Evolutionary conservation across 1,140 invertebrate genomes (phyloP), one percentile per base, ranked within the genome.

Genomic region (Eufriesea mexicana): DNA sequence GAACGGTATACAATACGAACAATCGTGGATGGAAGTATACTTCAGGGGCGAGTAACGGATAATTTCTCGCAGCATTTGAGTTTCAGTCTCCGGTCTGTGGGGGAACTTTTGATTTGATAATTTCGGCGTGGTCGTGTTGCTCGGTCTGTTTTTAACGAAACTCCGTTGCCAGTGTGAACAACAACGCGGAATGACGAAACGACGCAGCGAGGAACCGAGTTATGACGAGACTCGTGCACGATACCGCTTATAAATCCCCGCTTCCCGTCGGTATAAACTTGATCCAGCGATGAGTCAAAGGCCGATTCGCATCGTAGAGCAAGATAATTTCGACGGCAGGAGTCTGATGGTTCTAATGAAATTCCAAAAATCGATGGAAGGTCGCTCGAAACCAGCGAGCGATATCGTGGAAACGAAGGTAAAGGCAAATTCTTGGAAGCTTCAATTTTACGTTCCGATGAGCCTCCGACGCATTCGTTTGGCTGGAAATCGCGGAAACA

Each of bases 61-160:
- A 68, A 68, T 49, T 47, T 10, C n/a, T 2, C 12, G 2, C 42
- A 28, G 16, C 42, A 25, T 62, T 42, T 42, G 7, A 64, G 47
- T 16, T 12, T 8, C 5, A 2, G 5, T 35, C 28, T 6, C 7
- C 10, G 2, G 28, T 4, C 6, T 2, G 47, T 35, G 7, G 10
- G 12, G n/a, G n/a, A 72, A 72, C 28, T 72, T 54, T 28, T 55
- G 28, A 72, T 55, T 55, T 20, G 49, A 28, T 54, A 25, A 71
- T 55, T 55, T 35, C 42, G 45, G 12, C 14, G 28, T 55, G 28
- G 51, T 18, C 18, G 16, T 10, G 28, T 49, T n/a, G 51, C 51
- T 28, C 18, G 9, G 9, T 0, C 25, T 42, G 51, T 72, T 72
- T 72, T 72, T 57, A 42, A 10, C 2, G 51, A 1, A 72, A 72